Conservation (phyloP, 2,888 invertebrate species). For the Emesis russula region DNA sequence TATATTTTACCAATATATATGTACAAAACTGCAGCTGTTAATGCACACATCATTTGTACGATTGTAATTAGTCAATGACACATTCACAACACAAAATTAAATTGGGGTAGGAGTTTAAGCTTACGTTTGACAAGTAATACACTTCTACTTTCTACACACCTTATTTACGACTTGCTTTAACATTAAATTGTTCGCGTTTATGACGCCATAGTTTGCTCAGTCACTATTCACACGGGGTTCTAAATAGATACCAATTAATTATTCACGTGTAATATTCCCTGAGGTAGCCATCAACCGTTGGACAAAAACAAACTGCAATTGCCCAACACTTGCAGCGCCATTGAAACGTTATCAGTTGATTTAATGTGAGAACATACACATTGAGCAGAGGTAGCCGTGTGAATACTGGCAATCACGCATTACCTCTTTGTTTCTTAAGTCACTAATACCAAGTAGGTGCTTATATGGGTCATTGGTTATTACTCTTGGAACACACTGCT, state of each 20-base stretch:
- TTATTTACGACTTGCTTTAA: not conserved
- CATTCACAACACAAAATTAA: too few relatives aligned
- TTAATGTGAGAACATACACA: constrained; percentile 24
- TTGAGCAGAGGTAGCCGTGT: constrained; percentile 8
- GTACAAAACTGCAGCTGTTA: too few relatives aligned
- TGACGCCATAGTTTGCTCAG: not conserved
- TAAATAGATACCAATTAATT: not conserved
- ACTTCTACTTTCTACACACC: too few relatives aligned
- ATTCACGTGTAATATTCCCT: not conserved
- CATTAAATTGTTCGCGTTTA: not conserved
- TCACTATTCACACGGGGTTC: not conserved
- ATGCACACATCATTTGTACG: too few relatives aligned
- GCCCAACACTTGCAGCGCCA: not conserved
- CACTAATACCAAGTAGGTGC: not conserved
- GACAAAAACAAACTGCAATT: constrained; percentile 3
- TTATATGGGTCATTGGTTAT: not conserved
- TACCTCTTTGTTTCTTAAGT: constrained; percentile 17
- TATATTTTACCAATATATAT: too few relatives aligned
- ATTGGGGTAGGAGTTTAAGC: too few relatives aligned
- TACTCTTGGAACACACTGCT: not conserved
- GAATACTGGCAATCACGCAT: constrained; percentile 14
- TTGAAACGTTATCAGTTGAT: constrained; percentile 21
- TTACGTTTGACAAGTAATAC: too few relatives aligned
- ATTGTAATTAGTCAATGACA: too few relatives aligned
- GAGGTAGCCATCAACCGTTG: not conserved